These are phyloP conservation scores for Macrobrachium rosenbergii DNA, from an alignment of 1,140 invertebrate species.

Conservation along the genomic window DNA sequence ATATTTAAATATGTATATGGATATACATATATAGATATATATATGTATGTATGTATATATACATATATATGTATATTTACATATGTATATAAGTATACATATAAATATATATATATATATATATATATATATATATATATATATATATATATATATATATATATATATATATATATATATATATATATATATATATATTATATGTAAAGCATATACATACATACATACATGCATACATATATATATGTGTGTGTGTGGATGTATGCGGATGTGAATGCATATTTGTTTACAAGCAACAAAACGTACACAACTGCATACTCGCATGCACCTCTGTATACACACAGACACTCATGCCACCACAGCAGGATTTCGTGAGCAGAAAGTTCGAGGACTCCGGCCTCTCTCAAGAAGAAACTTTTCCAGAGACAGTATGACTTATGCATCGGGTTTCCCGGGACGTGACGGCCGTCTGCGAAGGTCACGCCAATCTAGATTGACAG, in stretches of 20 bases:
- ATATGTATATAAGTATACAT: slow-evolving; percentile 10
- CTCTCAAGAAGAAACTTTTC: too few species aligned
- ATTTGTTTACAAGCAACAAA: too few species aligned
- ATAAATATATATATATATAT: slow-evolving; percentile 8
- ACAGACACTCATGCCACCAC: too few species aligned
- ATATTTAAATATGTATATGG: not conserved
- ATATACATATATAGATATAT: not conserved
- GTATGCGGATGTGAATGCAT: not conserved
- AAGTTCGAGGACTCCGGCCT: too few species aligned
- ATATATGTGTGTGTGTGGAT: not conserved
- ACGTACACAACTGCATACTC: too few species aligned
- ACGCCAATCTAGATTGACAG: too few species aligned
- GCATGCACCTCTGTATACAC: too few species aligned
- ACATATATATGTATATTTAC: not conserved
- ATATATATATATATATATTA: slow-evolving; percentile 11
- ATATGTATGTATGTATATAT: slow-evolving; percentile 12
- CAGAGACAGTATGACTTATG: too few species aligned
- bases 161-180: slow-evolving; percentile 18
- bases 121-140: slow-evolving; percentile 24
- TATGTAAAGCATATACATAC: slow-evolving; percentile 2
- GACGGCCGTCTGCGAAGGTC: too few species aligned
- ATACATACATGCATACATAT: not conserved
- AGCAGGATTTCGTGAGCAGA: too few species aligned
- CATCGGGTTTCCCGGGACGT: too few species aligned
- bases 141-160: slow-evolving; percentile 27